Percentiles rank a stretch among this genome's conserved stretches.
Evolutionary conservation across 2,113 vertebrate genomes (phyloP).

Genomic region (Menidia beryllina): DNA sequence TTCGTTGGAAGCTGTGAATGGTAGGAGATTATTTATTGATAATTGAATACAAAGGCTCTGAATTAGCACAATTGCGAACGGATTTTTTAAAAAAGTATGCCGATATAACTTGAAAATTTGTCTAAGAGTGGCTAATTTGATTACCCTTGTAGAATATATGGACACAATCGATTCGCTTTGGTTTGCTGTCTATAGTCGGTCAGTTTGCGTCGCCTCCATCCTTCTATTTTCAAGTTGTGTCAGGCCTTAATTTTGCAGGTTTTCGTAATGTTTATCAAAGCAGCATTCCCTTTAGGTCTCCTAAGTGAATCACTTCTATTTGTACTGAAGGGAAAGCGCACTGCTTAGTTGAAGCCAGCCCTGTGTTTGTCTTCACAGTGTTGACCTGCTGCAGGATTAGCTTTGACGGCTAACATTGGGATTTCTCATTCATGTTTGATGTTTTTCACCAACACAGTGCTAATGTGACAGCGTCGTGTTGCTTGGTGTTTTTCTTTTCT

Average conservation of each 20-base stretch:
- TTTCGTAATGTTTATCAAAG: background rate
- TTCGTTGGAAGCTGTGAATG: conserved; percentile 33
- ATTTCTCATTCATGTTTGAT: background rate
- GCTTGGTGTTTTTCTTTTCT: conserved; percentile 2
- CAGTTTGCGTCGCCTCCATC: conserved; percentile 27
- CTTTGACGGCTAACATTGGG: background rate
- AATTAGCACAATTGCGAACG: background rate
- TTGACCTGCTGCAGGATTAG: background rate
- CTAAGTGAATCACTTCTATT: no score
- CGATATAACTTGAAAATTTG: accelerated
- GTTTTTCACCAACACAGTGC: background rate
- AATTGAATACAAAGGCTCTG: conserved; percentile 17
- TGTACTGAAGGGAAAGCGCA: background rate
- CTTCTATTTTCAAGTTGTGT: conserved; percentile 10
- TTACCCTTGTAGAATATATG: background rate
- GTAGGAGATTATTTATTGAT: conserved; percentile 45
- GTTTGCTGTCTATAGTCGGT: conserved; percentile 4
- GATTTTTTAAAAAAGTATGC: background rate
- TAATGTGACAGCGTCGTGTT: conserved; percentile 29
- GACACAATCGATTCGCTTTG: background rate
- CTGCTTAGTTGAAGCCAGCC: background rate
- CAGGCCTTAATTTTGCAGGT: background rate
- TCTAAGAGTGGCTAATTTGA: no score
- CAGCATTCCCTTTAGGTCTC: background rate
- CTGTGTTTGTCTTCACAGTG: conserved; percentile 1